Base-by-base conservation (phyloP, 2,888 invertebrate genomes). In the Isoperla grammatica region DNA sequence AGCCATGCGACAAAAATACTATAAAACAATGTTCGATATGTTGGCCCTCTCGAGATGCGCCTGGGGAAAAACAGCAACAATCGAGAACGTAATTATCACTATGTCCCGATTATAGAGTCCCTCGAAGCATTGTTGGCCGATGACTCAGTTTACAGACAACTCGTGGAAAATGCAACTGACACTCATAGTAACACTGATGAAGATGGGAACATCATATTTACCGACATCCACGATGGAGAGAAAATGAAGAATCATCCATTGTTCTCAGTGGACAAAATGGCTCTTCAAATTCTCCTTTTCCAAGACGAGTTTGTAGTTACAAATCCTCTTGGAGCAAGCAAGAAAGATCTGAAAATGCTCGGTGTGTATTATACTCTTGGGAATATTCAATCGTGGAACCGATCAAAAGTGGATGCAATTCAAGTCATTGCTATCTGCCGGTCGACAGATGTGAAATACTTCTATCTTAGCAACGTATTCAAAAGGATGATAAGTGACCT, bases 321-420 rank as follows among this genome's bases (percentile, higher is more conserved):
- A n/a, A n/a, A n/a, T n/a, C 29, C 29, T 29, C 29, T 29, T 6
- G 29, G 29, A 6, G n/a, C n/a, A n/a, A n/a, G n/a, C n/a, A n/a
- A n/a, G n/a, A n/a, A n/a, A n/a, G 29, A 29, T 29, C 8, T 29
- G 8, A 29, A 29, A 29, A 29, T 48, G 49, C 22, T 48, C 8
- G 49, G 4, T 3, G 49, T 48, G 2, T 48, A 48, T 19, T 48
- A 20, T 11, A 54, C 22, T n/a, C 8, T 29, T 6, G 29, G 29
- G 4, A 29, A 29, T 29, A 29, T 29, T 6, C 29, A 29, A 4
- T 8, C 29, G 19, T 6, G 53, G 54, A 8, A 20, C 22, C 2
- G 56, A 12, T 56, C 54, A 17, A 43, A 40, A 6, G 50, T 56
- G 2, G 45, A 56, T 9, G 4, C 22, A 4, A 43, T 56, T 15